Evolutionary conservation across 1,140 invertebrate genomes (phyloP).

Genomic region (Cherax quadricarinatus): DNA sequence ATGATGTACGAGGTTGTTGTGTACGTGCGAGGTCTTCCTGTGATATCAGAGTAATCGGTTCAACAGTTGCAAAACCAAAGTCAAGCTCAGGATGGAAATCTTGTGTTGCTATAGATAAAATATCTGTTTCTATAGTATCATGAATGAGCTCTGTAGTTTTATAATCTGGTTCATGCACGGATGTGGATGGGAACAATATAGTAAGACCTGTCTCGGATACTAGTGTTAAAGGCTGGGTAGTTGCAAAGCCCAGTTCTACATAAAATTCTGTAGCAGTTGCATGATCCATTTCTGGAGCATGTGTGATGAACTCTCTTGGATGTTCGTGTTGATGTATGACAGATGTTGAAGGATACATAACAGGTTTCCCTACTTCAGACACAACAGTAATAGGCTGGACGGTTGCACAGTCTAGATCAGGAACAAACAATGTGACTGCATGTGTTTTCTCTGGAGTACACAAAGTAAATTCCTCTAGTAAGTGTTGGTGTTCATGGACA

Average conservation of each 20-base stretch:
- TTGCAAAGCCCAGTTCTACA: constrained; percentile 14
- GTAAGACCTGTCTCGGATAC: constrained; percentile 39
- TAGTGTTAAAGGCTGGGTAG: constrained; percentile 29
- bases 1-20: not conserved
- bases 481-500: not conserved
- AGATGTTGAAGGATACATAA: constrained; percentile 15
- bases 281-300: constrained; percentile 11
- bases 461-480: not conserved
- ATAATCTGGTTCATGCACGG: not conserved
- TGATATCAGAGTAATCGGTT: not conserved
- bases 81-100: not conserved
- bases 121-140: not conserved
- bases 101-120: not conserved
- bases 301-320: not conserved
- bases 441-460: constrained; percentile 6
- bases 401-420: constrained; percentile 11
- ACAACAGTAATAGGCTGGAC: constrained; percentile 23
- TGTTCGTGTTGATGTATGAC: not conserved
- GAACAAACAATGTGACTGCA: constrained; percentile 1
- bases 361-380: constrained; percentile 23
- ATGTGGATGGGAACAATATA: constrained; percentile 22
- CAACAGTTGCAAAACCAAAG: constrained; percentile 29
- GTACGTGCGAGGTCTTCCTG: not conserved
- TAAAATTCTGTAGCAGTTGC: not conserved
- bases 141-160: not conserved